Evolutionary conservation across 2,797 vertebrate genomes (phyloP), one percentile per base, ranked within the genome.

Genomic region (Trachops cirrhosus): DNA sequence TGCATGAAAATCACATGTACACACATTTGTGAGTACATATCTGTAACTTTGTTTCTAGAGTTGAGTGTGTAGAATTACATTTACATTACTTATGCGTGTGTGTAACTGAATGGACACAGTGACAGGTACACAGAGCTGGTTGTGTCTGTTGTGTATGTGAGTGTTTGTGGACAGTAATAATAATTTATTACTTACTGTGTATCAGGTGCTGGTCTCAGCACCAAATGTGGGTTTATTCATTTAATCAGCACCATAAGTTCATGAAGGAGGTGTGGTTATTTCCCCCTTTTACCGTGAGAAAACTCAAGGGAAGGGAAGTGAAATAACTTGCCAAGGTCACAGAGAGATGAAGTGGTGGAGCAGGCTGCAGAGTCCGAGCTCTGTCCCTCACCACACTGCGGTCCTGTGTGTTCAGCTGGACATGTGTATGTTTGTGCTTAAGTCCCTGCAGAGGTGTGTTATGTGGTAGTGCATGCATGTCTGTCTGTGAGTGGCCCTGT

Each of bases 321-420:
- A 77, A 93, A 34, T 70, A 39, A 59, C 84, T 94, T 54, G 71
- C 89, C 77, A 71, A 91, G 92, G 84, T 93, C 91, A 80, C 21
- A 1, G n/a, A 83, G 74, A 88, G 21, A 34, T 44, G 46, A 71
- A 71, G 39, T 46, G 32, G 14, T 29, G 9, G 84, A 46, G 62
- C 59, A 44, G 90, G 75, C 26, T 74, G 5, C 44, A 39, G 83
- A 46, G 71, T 24, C 34, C 41, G 52, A 57, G 62, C 50, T 62
- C 8, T 6, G 39, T 70, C 75, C 75, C 70, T 46, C 54, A 22
- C 46, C 48, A 6, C 6, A 1, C 73, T 48, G 32, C 73, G 50
- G 52, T 64, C 52, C 15, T 2, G 1, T 19, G 71, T 48, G 32
- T 68, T 52, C 16, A 41, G 59, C 34, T 29, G 0, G 29, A 29